These are phyloP conservation scores for Epicauta chinensis DNA, from an alignment of 1,140 invertebrate species.

Conservation along the genomic window DNA sequence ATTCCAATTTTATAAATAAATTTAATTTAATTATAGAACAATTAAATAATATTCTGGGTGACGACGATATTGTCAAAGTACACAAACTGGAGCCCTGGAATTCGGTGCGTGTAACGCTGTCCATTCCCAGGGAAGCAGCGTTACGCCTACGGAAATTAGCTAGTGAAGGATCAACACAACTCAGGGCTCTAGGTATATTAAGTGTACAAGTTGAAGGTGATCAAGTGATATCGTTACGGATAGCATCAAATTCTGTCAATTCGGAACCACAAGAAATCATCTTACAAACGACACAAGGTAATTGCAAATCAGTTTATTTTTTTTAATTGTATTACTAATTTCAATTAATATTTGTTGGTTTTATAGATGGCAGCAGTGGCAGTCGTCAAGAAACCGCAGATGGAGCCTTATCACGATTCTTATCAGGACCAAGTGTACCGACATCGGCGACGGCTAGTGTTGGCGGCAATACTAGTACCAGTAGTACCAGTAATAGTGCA, in stretches of 20 bases:
- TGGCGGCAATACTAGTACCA: neutral
- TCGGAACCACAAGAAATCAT: slow-evolving; percentile 62
- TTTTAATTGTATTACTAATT: neutral
- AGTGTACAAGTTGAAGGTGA: slow-evolving; percentile 95
- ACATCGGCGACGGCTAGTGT: neutral
- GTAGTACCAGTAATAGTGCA: neutral
- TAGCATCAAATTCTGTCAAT: slow-evolving; percentile 63
- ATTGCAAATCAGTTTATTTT: neutral
- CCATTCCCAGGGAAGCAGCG: slow-evolving; percentile 91
- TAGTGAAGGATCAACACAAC: slow-evolving; percentile 76
- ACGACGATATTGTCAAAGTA: slow-evolving; percentile 52
- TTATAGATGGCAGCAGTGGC: slow-evolving; percentile 24
- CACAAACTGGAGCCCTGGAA: slow-evolving; percentile 97
- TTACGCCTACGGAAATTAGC: slow-evolving; percentile 81
- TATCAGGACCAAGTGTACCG: slow-evolving; percentile 4
- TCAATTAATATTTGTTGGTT: slow-evolving; percentile 7
- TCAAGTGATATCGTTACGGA: slow-evolving; percentile 85
- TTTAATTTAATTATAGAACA: slow-evolving; percentile 61
- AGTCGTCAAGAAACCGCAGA: slow-evolving; percentile 9
- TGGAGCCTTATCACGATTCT: slow-evolving; percentile 20
- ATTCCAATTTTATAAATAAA: slow-evolving; percentile 64
- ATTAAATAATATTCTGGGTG: slow-evolving; percentile 62
- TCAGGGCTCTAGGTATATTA: slow-evolving; percentile 86
- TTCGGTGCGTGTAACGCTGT: slow-evolving; percentile 93
- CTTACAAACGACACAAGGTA: slow-evolving; percentile 17